These are phyloP conservation scores for Hucho hucho DNA, from an alignment of 2,113 vertebrate genomes.

Conservation along the genomic window DNA sequence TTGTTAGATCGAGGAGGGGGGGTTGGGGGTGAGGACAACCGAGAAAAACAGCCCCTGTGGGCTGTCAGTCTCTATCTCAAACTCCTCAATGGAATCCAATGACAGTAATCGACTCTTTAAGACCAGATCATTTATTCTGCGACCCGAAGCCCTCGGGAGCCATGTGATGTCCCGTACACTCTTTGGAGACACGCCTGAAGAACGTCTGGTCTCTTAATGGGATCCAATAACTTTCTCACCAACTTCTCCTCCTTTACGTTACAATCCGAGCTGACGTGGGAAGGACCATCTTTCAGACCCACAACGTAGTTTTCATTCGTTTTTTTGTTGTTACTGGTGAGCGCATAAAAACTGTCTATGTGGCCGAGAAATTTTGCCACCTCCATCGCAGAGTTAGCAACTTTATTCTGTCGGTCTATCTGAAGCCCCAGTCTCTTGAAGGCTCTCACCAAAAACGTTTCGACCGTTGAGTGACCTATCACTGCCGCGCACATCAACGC, in stretches of 20 bases:
- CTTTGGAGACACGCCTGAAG: constrained; percentile 3
- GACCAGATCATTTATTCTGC: constrained; percentile 17
- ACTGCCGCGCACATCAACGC: constrained; percentile 69
- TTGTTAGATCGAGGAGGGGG: constrained; percentile 17
- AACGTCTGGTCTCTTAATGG: constrained; percentile 20
- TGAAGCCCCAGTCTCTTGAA: constrained; percentile 75
- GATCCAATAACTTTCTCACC: constrained; percentile 20
- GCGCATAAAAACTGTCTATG: constrained; percentile 62
- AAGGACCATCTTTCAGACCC: constrained; percentile 4
- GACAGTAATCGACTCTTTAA: constrained; percentile 42
- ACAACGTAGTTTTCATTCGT: constrained; percentile 5
- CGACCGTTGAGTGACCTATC: constrained; percentile 56
- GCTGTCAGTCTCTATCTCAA: constrained; percentile 49
- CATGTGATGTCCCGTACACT: neutral
- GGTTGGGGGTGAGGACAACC: constrained; percentile 34
- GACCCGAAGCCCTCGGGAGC: neutral
- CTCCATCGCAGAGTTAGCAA: constrained; percentile 68
- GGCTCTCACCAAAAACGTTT: constrained; percentile 71
- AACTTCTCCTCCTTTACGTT: constrained; percentile 7
- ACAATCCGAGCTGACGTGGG: neutral
- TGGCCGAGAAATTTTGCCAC: constrained; percentile 72
- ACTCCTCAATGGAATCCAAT: constrained; percentile 73
- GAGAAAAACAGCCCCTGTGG: constrained; percentile 37
- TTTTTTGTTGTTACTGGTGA: constrained; percentile 47
- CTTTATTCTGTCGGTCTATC: constrained; percentile 70